Percentiles rank a stretch among this genome's conserved stretches.
phyloP scores from a whole-genome alignment of 30 jellyfish, hydroid and myxozoan species.

The Rhopilema esculentum region DNA sequence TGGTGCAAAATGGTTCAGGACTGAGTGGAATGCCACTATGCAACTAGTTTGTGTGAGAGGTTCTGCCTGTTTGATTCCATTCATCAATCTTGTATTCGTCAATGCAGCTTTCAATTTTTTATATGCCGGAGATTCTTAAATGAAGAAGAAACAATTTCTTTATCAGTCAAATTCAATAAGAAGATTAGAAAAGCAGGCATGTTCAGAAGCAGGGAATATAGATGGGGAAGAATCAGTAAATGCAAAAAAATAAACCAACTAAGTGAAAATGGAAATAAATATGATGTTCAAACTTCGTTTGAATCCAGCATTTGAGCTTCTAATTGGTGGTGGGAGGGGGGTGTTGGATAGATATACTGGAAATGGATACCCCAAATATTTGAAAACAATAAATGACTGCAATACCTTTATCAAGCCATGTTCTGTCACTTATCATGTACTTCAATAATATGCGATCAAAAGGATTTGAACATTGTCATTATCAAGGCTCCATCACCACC shows the following conservation, averaged over 20 bases:
- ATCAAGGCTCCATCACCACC: conserved; percentile 2
- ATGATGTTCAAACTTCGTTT: no score
- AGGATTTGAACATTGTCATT: background rate
- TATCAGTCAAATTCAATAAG: background rate
- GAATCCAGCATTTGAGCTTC: background rate
- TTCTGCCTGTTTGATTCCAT: background rate
- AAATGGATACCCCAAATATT: background rate
- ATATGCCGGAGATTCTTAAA: background rate
- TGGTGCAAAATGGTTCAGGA: conserved; percentile 16
- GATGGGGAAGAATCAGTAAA: background rate
- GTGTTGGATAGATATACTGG: background rate
- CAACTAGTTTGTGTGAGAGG: conserved; percentile 5
- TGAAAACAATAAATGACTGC: background rate
- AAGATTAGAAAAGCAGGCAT: background rate
- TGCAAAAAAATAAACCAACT: background rate
- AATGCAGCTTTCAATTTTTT: background rate
- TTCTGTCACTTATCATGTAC: background rate
- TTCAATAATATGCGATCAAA: background rate
- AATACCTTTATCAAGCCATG: background rate
- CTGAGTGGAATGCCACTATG: conserved; percentile 3
- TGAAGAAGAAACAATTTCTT: background rate
- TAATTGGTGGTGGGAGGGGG: background rate
- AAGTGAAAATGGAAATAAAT: background rate
- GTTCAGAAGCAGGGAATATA: background rate
- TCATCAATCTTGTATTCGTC: background rate